These are phyloP conservation scores for Conistra vaccinii DNA, from an alignment of 2,888 invertebrate genomes.

Conservation along the genomic window DNA sequence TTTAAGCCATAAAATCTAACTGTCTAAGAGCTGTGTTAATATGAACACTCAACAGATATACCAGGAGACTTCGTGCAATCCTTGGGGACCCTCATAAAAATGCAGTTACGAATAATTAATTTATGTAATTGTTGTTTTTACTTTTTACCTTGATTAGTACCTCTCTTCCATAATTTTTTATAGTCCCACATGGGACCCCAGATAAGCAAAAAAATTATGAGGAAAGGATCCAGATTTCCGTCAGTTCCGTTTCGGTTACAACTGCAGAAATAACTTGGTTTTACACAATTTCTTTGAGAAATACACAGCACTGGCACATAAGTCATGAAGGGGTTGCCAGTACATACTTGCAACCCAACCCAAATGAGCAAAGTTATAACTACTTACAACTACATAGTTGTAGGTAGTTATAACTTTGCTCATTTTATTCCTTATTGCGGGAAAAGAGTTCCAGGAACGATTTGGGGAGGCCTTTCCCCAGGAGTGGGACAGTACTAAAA, in stretches of 20 bases:
- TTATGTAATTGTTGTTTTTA: background rate
- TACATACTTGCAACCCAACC: no score
- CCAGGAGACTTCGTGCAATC: background rate
- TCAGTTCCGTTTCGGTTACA: background rate
- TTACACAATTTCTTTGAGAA: background rate
- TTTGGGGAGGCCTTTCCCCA: no score
- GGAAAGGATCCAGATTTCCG: background rate
- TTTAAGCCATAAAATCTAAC: slow-evolving; percentile 13
- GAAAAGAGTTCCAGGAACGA: no score
- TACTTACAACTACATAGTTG: no score
- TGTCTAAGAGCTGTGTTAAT: slow-evolving; percentile 7
- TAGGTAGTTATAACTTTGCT: no score
- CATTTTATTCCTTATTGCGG: no score
- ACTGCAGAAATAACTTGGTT: background rate
- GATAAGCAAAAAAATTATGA: no score
- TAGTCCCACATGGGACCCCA: background rate
- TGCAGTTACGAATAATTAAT: slow-evolving; percentile 2
- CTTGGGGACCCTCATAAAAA: background rate
- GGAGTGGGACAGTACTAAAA: no score
- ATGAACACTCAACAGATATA: slow-evolving; percentile 12
- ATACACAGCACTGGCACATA: background rate
- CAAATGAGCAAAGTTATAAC: no score
- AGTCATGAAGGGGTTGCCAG: background rate
- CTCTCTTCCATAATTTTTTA: background rate
- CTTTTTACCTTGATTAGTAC: background rate